Evolutionary conservation across 2,113 vertebrate genomes (phyloP).

Genomic region (Larimichthys polyactis): DNA sequence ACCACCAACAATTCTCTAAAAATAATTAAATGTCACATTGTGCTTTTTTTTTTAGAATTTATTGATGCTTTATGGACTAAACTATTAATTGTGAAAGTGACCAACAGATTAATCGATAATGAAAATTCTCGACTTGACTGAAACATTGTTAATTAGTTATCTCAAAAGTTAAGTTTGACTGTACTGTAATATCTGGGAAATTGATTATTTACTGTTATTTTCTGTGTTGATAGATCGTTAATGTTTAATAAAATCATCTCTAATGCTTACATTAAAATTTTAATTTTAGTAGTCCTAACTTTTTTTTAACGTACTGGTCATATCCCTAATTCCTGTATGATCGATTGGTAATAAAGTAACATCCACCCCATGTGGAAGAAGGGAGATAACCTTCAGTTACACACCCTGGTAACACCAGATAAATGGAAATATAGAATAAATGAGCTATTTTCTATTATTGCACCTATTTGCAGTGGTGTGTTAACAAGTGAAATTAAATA

Average conservation of each 20-base stretch:
- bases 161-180: not conserved
- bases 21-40: slow-evolving; percentile 2
- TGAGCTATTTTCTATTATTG: not conserved
- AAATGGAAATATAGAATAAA: not conserved
- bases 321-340: not conserved
- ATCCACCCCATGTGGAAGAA: not conserved
- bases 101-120: not conserved
- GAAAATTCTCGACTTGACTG: not conserved
- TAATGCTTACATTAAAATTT: not conserved
- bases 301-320: not conserved
- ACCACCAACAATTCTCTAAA: not conserved
- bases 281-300: not conserved
- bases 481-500: not conserved
- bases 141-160: not conserved
- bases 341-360: not conserved
- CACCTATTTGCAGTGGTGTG: not conserved
- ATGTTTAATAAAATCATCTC: not conserved
- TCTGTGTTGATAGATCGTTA: not conserved
- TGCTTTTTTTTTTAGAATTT: not conserved
- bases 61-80: not conserved
- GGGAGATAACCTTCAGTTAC: not conserved
- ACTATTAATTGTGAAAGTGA: not conserved
- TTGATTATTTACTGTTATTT: not conserved
- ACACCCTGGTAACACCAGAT: not conserved
- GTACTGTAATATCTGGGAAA: not conserved